A percentile compares a stretch with the other conserved stretches of the same genome.
phyloP scores from a whole-genome alignment of 2,797 vertebrate genomes.

The Sebastes itinus region DNA sequence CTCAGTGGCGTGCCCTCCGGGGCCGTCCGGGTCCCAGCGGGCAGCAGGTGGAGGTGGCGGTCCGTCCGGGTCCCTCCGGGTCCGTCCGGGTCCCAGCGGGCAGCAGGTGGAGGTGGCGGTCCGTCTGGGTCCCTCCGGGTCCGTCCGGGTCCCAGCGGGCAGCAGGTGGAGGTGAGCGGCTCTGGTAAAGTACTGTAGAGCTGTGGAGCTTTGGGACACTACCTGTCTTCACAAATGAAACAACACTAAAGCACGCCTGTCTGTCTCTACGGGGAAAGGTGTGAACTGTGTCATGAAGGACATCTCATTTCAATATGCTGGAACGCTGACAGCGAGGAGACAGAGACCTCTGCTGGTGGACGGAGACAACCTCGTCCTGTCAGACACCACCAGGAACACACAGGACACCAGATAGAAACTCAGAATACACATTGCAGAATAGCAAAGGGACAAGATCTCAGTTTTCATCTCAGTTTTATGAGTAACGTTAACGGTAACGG shows the following conservation, averaged over 20 bases:
- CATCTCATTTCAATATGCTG: not conserved
- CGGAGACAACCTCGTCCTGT: not conserved
- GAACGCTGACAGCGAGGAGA: not conserved
- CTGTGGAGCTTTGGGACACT: not conserved
- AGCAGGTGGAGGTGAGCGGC: slow-evolving; percentile 10
- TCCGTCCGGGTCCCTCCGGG: too few species aligned
- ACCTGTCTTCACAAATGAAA: not conserved
- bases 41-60: slow-evolving; percentile 6
- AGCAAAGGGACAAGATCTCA: too few species aligned
- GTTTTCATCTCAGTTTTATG: too few species aligned
- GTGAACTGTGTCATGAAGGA: not conserved
- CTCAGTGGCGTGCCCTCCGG: not conserved
- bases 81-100: too few species aligned
- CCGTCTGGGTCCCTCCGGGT: not conserved
- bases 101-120: slow-evolving; percentile 9
- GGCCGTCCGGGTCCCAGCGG: too few species aligned
- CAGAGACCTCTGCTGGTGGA: not conserved
- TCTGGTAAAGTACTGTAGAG: not conserved
- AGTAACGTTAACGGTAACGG: too few species aligned
- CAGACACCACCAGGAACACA: not conserved
- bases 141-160: not conserved
- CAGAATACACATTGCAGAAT: too few species aligned
- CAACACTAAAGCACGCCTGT: not conserved
- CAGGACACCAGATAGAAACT: too few species aligned
- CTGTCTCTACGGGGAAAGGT: not conserved